These are phyloP conservation scores for Myotis findleyi DNA, from an alignment of 2,797 vertebrate species.

Conservation along the genomic window DNA sequence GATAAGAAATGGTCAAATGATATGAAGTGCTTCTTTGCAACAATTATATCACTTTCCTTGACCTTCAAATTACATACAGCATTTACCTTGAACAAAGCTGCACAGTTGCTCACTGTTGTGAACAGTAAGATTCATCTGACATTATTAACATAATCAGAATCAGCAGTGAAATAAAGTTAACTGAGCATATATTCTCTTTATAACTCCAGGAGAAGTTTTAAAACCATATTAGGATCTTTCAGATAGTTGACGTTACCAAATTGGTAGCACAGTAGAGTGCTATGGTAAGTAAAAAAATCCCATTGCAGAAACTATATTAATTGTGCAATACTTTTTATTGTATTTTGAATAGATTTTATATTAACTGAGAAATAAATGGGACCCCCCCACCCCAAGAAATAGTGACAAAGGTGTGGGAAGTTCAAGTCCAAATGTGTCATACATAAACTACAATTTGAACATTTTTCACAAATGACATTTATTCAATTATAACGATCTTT, in stretches of 20 bases:
- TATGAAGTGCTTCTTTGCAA: slow-evolving; percentile 82
- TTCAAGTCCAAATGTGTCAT: neutral
- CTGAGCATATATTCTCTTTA: slow-evolving; percentile 77
- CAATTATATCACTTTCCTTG: slow-evolving; percentile 72
- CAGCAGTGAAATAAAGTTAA: slow-evolving; percentile 81
- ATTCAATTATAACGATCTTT: slow-evolving; percentile 6
- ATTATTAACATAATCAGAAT: slow-evolving; percentile 80
- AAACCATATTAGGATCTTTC: slow-evolving; percentile 52
- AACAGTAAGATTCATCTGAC: slow-evolving; percentile 78
- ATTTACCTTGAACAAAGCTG: slow-evolving; percentile 79
- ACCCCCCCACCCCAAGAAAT: neutral
- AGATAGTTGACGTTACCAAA: neutral
- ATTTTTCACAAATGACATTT: neutral
- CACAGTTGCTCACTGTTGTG: slow-evolving; percentile 63
- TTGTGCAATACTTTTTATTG: neutral
- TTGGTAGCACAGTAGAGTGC: neutral
- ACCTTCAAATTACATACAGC: slow-evolving; percentile 84
- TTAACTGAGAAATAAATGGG: neutral
- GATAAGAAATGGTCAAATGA: slow-evolving; percentile 75
- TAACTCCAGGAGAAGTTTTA: slow-evolving; percentile 74
- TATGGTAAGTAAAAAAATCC: neutral
- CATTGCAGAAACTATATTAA: neutral
- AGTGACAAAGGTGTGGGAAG: neutral
- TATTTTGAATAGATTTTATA: neutral
- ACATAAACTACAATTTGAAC: neutral